Evolutionary conservation across 2,888 invertebrate species (phyloP).

Genomic region (Acanthosepion pharaonis): DNA sequence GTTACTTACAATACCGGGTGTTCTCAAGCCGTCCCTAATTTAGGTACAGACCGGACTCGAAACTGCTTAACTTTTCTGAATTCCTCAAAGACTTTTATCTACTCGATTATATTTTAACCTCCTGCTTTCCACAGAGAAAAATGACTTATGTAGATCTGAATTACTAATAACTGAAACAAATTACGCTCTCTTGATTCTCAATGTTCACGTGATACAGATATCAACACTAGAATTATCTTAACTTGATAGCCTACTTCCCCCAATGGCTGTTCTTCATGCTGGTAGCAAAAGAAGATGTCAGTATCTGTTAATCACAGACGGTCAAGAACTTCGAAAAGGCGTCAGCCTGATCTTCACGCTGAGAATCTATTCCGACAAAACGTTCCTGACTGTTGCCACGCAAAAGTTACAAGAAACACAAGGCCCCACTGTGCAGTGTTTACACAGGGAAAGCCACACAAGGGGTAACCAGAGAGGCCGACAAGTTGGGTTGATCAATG

Average conservation of each 20-base stretch:
- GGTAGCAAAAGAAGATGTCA: neutral
- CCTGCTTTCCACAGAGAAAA: no score
- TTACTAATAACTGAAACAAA: neutral
- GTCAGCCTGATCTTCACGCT: neutral
- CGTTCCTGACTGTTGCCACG: neutral
- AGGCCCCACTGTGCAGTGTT: conserved; percentile 33
- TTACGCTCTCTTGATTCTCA: neutral
- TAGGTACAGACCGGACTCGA: no score
- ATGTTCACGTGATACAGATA: neutral
- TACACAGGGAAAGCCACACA: neutral
- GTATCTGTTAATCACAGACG: neutral
- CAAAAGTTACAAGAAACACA: neutral
- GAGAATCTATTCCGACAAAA: neutral
- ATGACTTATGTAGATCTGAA: no score
- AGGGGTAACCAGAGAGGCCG: conserved; percentile 33
- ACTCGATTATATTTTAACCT: no score
- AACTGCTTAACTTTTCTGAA: no score
- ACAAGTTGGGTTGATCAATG: conserved; percentile 12
- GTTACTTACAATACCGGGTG: no score
- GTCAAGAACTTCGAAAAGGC: conserved; percentile 14
- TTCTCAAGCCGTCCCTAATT: no score
- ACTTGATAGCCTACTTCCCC: neutral
- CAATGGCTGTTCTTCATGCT: neutral
- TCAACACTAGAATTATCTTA: neutral
- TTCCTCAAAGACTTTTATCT: no score